Evolutionary conservation across 2,797 vertebrate genomes (phyloP).

Genomic region (Danio jaintianensis): DNA sequence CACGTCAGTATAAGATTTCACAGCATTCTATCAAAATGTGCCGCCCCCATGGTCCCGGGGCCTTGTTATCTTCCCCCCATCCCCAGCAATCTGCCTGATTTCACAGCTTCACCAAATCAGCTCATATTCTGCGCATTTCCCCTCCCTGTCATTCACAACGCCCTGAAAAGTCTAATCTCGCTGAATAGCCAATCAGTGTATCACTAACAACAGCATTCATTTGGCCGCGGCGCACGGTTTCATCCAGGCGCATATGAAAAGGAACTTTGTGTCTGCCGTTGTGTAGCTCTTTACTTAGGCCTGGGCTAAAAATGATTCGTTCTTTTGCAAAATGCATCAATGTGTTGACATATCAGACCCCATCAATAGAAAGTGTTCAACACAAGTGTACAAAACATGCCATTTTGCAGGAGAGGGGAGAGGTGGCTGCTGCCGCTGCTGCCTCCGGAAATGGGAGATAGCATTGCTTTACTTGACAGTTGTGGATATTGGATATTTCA

Average conservation of each 20-base stretch:
- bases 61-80: constrained; percentile 19
- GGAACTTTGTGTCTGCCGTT: constrained; percentile 20
- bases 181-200: constrained; percentile 60
- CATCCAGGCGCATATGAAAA: constrained; percentile 36
- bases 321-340: constrained; percentile 37
- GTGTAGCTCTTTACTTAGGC: constrained; percentile 41
- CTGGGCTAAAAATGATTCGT: constrained; percentile 23
- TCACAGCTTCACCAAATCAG: constrained; percentile 60
- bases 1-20: constrained; percentile 26
- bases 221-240: constrained; percentile 20
- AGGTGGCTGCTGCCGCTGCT: constrained; percentile 4
- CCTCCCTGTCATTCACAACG: constrained; percentile 54
- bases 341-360: constrained; percentile 53
- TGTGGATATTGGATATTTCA: constrained; percentile 50
- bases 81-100: constrained; percentile 61
- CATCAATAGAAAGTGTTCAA: constrained; percentile 39
- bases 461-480: constrained; percentile 49
- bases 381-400: constrained; percentile 45
- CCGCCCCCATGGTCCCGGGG: neutral
- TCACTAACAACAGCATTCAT: constrained; percentile 30
- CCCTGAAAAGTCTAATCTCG: constrained; percentile 63
- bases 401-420: constrained; percentile 25
- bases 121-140: constrained; percentile 53
- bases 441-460: constrained; percentile 36
- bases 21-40: constrained; percentile 38